Percentiles rank a stretch among this genome's conserved stretches.
These are phyloP conservation scores for Thalassoma bifasciatum DNA, from an alignment of 2,113 vertebrate genomes.

Conservation along the genomic window DNA sequence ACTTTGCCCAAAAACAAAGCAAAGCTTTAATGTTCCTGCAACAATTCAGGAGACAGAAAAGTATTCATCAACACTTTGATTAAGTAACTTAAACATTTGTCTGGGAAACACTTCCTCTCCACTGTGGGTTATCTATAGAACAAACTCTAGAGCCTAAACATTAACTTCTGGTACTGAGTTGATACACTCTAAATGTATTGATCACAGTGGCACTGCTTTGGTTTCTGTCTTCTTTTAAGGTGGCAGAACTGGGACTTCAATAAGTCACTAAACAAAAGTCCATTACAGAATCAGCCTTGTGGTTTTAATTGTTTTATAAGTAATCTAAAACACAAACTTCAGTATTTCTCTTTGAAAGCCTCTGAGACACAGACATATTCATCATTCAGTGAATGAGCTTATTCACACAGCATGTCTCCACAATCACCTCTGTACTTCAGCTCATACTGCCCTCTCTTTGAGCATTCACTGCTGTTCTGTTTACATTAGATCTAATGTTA, in stretches of 20 bases:
- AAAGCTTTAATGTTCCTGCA: neutral
- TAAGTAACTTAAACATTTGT: neutral
- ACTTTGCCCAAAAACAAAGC: neutral
- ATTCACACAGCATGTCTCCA: constrained; percentile 48
- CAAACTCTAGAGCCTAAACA: neutral
- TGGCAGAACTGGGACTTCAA: too few relatives aligned
- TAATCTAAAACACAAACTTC: constrained; percentile 53
- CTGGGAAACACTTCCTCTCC: constrained; percentile 8
- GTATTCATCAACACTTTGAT: neutral
- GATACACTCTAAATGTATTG: constrained; percentile 10
- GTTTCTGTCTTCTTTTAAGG: constrained; percentile 1
- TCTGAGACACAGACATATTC: constrained; percentile 32
- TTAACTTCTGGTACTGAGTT: constrained; percentile 2
- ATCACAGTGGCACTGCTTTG: neutral
- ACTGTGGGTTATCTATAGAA: constrained; percentile 10
- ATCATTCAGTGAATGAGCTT: constrained; percentile 62
- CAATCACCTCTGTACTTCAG: constrained; percentile 55
- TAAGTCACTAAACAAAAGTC: too few relatives aligned
- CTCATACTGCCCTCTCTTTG: constrained; percentile 61
- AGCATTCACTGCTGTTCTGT: constrained; percentile 65
- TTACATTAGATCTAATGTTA: constrained; percentile 38
- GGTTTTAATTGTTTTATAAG: constrained; percentile 50
- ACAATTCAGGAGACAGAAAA: neutral
- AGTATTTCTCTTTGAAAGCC: constrained; percentile 17
- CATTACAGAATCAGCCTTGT: constrained; percentile 14